Base-by-base conservation (phyloP, 2,888 invertebrate species). In the Stomorhina lunata region DNA sequence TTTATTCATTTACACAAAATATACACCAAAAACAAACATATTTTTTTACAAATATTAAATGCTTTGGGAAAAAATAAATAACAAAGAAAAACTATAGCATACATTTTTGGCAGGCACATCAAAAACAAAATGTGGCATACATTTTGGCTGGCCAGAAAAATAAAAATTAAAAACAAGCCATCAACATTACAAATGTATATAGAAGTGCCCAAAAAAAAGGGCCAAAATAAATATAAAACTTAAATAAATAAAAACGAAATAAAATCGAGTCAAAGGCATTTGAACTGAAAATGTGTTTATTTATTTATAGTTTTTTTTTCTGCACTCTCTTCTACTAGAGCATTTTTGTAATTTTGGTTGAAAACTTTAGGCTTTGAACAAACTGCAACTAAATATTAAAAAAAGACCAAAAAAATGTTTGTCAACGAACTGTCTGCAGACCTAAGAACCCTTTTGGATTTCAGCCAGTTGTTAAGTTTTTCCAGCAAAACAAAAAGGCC, bases 121-220 rank as follows among this genome's bases (percentile, higher is more conserved):
- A 72, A 72, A 78, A 79, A 72, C 53, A 79, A 79, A 82, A 53
- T 79, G 82, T 82, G 82, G 79, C 82, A 82, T 82, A 82, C 82
- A 71, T 82, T 82, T 71, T 71, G 75, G 82, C 82, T 66, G 79
- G 66, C 79, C 79, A 72, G 32, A 79, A 66, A 57, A 79, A 72
- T 48, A 45, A 66, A 72, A 65, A 66, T 40, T 32, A 71, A 79
- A 79, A 79, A 65, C 45, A 48, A 72, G 59, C 29, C 77, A 68
- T 68, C 61, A 77, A 53, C 50, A 50, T 43, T 22, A 25, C 10
- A 40, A 22, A 37, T n/a, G n/a, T n/a, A n/a, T n/a, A n/a, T n/a
- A n/a, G n/a, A n/a, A n/a, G n/a, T n/a, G n/a, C n/a, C n/a, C n/a
- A n/a, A 40, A 50, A 29, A 12, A 40, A 55, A 65, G n/a, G n/a